Conservation (phyloP, 2,888 invertebrate species). For the Endomychus coccineus region DNA sequence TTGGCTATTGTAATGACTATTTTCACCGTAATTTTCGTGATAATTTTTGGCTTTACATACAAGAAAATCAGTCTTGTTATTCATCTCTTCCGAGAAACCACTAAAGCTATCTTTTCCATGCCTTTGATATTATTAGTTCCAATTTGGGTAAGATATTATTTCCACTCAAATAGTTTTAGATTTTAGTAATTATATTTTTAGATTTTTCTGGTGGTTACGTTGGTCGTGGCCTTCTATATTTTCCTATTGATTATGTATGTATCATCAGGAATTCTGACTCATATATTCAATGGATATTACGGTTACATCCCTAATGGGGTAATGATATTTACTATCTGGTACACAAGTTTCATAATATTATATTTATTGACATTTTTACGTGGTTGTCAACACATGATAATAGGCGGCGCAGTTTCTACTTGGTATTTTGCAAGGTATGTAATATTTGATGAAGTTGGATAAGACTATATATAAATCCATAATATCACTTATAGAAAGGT, state of each 20-base stretch:
- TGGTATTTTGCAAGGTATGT: slow-evolving; percentile 60
- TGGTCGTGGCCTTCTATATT: slow-evolving; percentile 51
- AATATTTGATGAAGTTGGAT: too few relatives aligned
- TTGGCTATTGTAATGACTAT: slow-evolving; percentile 50
- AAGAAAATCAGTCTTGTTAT: slow-evolving; percentile 56
- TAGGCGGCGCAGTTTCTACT: slow-evolving; percentile 56
- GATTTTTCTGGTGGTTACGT: slow-evolving; percentile 43
- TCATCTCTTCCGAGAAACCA: slow-evolving; percentile 58
- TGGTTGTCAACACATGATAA: slow-evolving; percentile 60
- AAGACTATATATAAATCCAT: too few relatives aligned
- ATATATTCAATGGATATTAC: slow-evolving; percentile 32
- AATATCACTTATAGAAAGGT: too few relatives aligned
- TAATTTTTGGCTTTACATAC: slow-evolving; percentile 53
- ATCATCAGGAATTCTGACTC: slow-evolving; percentile 44
- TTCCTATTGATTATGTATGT: slow-evolving; percentile 54
- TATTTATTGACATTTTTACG: slow-evolving; percentile 61
- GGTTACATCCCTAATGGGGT: slow-evolving; percentile 35
- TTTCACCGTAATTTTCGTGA: slow-evolving; percentile 49
- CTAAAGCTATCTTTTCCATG: slow-evolving; percentile 56
- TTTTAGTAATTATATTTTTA: slow-evolving; percentile 27
- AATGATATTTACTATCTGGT: slow-evolving; percentile 45
- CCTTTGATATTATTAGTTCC: slow-evolving; percentile 56
- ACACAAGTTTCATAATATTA: slow-evolving; percentile 51
- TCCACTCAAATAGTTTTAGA: background rate
- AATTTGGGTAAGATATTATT: slow-evolving; percentile 46